A percentile compares a stretch with the other conserved stretches of the same genome.
Conservation (phyloP, 2,888 invertebrate species). For the Amphipoea lucens region DNA sequence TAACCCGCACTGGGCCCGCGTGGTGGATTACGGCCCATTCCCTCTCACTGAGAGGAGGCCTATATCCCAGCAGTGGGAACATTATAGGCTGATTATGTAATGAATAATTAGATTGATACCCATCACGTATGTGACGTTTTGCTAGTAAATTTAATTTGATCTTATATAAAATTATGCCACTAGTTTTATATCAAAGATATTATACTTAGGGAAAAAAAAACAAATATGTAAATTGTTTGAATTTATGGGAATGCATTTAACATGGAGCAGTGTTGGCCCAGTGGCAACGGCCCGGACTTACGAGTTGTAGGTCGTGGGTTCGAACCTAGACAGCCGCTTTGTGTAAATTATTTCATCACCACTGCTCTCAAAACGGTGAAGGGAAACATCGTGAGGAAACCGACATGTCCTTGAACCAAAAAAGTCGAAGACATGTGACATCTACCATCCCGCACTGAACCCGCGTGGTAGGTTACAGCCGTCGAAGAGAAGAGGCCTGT, state of each 20-base stretch:
- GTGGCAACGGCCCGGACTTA: neutral
- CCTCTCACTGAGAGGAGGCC: too few relatives aligned
- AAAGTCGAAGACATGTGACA: neutral
- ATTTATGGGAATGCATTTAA: conserved; percentile 45
- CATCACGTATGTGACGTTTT: neutral
- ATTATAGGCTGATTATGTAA: too few relatives aligned
- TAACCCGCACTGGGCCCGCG: too few relatives aligned
- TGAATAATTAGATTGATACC: neutral
- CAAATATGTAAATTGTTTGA: conserved; percentile 7
- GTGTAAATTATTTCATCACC: too few relatives aligned
- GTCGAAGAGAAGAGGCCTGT: neutral
- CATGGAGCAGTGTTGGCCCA: neutral
- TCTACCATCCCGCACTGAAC: neutral
- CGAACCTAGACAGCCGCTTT: too few relatives aligned
- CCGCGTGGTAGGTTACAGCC: neutral
- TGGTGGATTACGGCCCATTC: too few relatives aligned
- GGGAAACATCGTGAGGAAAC: too few relatives aligned
- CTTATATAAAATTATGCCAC: neutral
- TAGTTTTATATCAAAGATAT: neutral
- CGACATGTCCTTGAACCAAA: too few relatives aligned
- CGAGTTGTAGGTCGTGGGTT: too few relatives aligned
- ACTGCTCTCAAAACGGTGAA: too few relatives aligned
- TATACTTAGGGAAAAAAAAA: neutral
- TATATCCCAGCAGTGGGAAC: too few relatives aligned
- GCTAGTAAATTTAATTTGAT: neutral